Conservation (phyloP, 1,140 invertebrate species). For the Lucilia cuprina region DNA sequence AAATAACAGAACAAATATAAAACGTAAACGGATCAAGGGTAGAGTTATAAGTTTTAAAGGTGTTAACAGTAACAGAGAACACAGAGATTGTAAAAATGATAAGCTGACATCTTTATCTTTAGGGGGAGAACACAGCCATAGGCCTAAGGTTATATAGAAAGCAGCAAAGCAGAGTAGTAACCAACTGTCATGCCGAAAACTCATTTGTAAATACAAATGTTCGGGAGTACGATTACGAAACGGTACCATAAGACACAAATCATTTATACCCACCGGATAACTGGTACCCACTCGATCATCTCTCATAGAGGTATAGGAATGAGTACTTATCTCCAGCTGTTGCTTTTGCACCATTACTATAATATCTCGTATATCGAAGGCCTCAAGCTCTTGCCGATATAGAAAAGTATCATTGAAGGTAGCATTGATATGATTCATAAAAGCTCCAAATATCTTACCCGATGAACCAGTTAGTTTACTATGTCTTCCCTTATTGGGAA, state of each 20-base stretch:
- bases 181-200: constrained; percentile 47
- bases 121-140: constrained; percentile 49
- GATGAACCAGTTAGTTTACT: constrained; percentile 47
- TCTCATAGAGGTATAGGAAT: constrained; percentile 48
- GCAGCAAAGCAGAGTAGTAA: constrained; percentile 40
- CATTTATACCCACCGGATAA: constrained; percentile 56
- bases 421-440: constrained; percentile 49
- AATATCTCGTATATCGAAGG: constrained; percentile 30
- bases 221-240: constrained; percentile 45
- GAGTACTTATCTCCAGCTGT: constrained; percentile 48
- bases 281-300: constrained; percentile 43
- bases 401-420: constrained; percentile 43
- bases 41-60: constrained; percentile 41
- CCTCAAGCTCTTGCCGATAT: neutral
- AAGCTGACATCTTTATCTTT: constrained; percentile 46
- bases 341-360: constrained; percentile 1
- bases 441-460: constrained; percentile 47
- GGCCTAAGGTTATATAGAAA: constrained; percentile 46
- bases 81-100: constrained; percentile 50
- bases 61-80: constrained; percentile 44
- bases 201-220: constrained; percentile 46
- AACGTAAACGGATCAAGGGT: constrained; percentile 45
- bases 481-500: constrained; percentile 38
- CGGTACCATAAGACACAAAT: constrained; percentile 56
- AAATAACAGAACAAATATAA: constrained; percentile 45